Evolutionary conservation across 2,888 invertebrate genomes (phyloP), one percentile per base, ranked within the genome.

Genomic region (Seira ritae): DNA sequence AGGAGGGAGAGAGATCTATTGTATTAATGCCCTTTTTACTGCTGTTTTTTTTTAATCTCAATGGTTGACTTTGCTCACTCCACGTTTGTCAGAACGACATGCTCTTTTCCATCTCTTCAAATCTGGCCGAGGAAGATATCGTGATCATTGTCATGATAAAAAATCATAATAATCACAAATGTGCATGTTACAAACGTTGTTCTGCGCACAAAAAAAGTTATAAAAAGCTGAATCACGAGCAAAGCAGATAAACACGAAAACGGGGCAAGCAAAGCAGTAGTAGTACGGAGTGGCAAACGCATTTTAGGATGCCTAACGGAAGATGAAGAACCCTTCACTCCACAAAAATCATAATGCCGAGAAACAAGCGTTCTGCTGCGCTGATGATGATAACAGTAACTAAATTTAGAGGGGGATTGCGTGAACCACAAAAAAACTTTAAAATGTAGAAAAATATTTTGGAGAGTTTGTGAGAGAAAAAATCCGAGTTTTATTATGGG

Each of bases 131-230:
- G 70, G 71, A 66, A 42, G 50, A 78, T 78, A 78, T 71, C 71
- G 71, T 78, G 78, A 78, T 78, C 77, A 46, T 46, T 71, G 78
- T 66, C 71, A 66, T 78, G 78, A 78, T 78, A 65, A 78, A 70
- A 70, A 77, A 70, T 60, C 69, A 65, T 65, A 20, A 20, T 65
- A 65, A 22, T 19, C 17, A 22, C 20, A 10, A 65, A 20, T 19
- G 20, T 20, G 17, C 20, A 22, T 12, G 65, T 42, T 66, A 15
- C 22, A 12, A 20, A 72, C 19, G 75, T 62, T 66, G 46, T 31
- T 15, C 46, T 31, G 31, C 31, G 8, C 31, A 31, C n/a, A n/a
- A n/a, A 31, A 31, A 31, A 31, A 31, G 31, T 31, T 31, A 31
- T 31, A 31, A 31, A 31, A 31, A 31, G 31, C 31, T 31, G 31